Conservation (phyloP, 35 echinoderm and acorn worm species). For the Ophiothrix spiculata region DNA sequence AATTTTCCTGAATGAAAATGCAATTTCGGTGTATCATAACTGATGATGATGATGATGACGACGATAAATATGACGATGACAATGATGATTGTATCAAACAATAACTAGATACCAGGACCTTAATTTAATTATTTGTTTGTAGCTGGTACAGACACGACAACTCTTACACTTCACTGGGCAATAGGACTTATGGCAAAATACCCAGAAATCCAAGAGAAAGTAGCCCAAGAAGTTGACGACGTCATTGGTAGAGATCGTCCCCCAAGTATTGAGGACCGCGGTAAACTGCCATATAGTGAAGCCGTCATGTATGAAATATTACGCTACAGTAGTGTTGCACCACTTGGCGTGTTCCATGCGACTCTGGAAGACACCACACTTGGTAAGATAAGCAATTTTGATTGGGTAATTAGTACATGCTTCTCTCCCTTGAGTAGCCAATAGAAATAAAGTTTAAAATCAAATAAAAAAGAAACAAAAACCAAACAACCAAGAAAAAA, state of each 20-base stretch:
- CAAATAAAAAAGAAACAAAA: too few relatives aligned
- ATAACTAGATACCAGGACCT: too few relatives aligned
- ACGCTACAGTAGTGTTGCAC: conserved; percentile 50
- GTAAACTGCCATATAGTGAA: conserved; percentile 58
- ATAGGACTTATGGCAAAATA: conserved; percentile 57
- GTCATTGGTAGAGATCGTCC: conserved; percentile 53
- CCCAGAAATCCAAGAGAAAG: conserved; percentile 59
- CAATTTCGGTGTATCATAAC: too few relatives aligned
- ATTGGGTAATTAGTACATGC: background rate
- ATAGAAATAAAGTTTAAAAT: too few relatives aligned
- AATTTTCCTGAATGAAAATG: too few relatives aligned
- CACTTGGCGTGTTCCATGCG: conserved; percentile 50
- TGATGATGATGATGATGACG: too few relatives aligned
- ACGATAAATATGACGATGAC: too few relatives aligned
- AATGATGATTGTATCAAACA: too few relatives aligned
- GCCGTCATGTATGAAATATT: conserved; percentile 55
- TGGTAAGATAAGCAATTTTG: conserved; percentile 25
- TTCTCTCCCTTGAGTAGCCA: too few relatives aligned
- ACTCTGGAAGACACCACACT: conserved; percentile 40
- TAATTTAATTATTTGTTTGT: conserved; percentile 16
- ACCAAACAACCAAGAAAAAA: too few relatives aligned
- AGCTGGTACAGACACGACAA: conserved; percentile 70
- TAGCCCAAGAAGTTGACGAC: conserved; percentile 64
- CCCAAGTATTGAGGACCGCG: conserved; percentile 48
- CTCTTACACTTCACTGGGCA: conserved; percentile 56